Percentiles rank a stretch among this genome's conserved stretches.
Conservation (phyloP, 1,140 invertebrate genomes). For the Frieseomelitta varia region DNA sequence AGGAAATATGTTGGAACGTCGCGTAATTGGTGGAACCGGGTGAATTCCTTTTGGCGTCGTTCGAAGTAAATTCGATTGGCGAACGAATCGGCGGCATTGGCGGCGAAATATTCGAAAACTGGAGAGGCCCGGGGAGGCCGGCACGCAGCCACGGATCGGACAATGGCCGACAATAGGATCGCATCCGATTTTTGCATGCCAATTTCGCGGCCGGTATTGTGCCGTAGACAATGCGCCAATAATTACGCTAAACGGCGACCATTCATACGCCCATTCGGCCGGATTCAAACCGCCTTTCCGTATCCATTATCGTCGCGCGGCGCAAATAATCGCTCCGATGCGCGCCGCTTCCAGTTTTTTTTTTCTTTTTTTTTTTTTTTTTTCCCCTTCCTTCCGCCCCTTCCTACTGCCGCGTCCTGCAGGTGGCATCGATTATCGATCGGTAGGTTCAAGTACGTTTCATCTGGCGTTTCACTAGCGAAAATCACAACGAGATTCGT, state of each 20-base stretch:
- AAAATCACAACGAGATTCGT: not conserved
- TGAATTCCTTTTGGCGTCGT: conserved; percentile 32
- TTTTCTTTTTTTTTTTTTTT: conserved; percentile 51
- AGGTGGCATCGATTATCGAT: conserved; percentile 60
- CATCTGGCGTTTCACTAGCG: not conserved
- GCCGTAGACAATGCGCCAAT: conserved; percentile 81
- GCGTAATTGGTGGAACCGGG: conserved; percentile 18
- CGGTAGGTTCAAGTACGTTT: conserved; percentile 15
- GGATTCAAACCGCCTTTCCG: conserved; percentile 80
- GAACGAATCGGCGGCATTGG: conserved; percentile 60
- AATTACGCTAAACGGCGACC: conserved; percentile 81
- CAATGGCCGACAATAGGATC: conserved; percentile 80
- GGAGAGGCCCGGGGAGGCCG: conserved; percentile 52
- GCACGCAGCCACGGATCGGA: conserved; percentile 70
- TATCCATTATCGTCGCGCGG: conserved; percentile 79
- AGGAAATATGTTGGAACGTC: not conserved
- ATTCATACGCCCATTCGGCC: conserved; percentile 80
- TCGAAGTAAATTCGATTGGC: conserved; percentile 56
- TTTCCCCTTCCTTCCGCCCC: not conserved
- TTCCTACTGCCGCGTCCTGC: conserved; percentile 36
- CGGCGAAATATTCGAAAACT: conserved; percentile 74
- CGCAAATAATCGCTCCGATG: conserved; percentile 78
- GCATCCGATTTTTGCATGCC: conserved; percentile 82
- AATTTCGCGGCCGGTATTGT: conserved; percentile 80
- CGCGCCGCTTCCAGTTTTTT: conserved; percentile 59